Conservation (phyloP, 2,113 vertebrate genomes). For the Equus quagga region DNA sequence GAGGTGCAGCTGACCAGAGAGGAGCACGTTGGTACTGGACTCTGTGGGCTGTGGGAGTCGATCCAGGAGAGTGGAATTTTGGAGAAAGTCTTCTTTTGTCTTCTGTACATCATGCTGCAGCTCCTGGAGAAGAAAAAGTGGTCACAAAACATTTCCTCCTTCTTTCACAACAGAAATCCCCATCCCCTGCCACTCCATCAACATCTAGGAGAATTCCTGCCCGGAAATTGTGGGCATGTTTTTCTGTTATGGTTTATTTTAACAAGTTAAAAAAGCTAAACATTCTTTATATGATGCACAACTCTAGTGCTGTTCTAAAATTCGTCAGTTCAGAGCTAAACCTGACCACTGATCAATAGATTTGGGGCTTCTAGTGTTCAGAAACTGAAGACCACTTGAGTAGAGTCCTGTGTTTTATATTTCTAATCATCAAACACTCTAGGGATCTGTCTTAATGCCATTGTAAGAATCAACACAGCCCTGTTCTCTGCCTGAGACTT, state of each 20-base stretch:
- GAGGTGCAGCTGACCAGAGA: constrained; percentile 87
- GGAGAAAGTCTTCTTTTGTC: constrained; percentile 83
- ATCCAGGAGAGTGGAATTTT: constrained; percentile 86
- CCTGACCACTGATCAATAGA: not conserved
- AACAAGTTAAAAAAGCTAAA: not conserved
- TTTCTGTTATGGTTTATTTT: not conserved
- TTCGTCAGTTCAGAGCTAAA: not conserved
- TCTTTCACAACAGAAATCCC: not conserved
- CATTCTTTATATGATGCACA: not conserved
- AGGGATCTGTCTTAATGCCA: not conserved
- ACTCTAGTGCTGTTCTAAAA: not conserved
- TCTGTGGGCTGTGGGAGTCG: constrained; percentile 84
- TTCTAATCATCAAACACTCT: not conserved
- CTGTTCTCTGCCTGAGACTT: not conserved
- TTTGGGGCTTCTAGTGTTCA: not conserved
- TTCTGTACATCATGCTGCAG: constrained; percentile 83
- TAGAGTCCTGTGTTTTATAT: not conserved
- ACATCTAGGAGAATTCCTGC: not conserved
- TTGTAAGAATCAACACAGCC: not conserved
- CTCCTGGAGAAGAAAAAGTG: constrained; percentile 83
- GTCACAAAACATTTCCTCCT: not conserved
- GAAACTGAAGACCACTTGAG: not conserved
- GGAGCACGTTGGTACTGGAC: constrained; percentile 71
- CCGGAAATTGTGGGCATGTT: not conserved
- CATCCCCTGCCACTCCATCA: fast-evolving